Evolutionary conservation across 2,888 invertebrate species (phyloP).

Genomic region (Cylindroiulus punctatus): DNA sequence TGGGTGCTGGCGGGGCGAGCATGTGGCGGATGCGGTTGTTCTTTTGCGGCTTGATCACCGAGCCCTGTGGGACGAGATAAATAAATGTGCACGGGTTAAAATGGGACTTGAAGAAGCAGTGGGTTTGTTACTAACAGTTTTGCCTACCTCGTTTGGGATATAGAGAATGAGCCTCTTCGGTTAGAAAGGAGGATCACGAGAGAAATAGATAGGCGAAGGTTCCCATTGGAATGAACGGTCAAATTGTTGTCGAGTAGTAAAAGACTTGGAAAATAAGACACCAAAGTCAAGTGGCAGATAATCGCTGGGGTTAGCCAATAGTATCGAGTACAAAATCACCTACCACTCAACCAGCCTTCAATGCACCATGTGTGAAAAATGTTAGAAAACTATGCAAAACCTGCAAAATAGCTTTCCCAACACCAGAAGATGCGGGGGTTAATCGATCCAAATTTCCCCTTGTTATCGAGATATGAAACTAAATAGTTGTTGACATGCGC

Average conservation of each 20-base stretch:
- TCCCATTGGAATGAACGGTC: slow-evolving; percentile 14
- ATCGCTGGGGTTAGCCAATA: background rate
- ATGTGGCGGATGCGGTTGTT: background rate
- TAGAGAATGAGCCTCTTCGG: background rate
- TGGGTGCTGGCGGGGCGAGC: slow-evolving; percentile 51
- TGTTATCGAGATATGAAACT: no score
- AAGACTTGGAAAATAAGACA: slow-evolving; percentile 45
- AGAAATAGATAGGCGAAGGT: slow-evolving; percentile 20
- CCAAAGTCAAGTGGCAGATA: slow-evolving; percentile 6
- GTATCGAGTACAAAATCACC: slow-evolving; percentile 32
- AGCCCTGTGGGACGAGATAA: background rate
- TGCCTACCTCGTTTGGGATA: background rate
- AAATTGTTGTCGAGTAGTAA: slow-evolving; percentile 23
- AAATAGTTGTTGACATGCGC: no score
- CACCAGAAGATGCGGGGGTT: no score
- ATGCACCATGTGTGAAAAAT: no score
- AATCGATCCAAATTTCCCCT: no score
- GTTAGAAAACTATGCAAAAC: background rate
- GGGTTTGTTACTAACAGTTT: background rate
- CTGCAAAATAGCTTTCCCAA: background rate
- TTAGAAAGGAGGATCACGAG: slow-evolving; percentile 39
- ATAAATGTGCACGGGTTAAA: background rate
- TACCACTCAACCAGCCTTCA: background rate
- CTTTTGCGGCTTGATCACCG: background rate
- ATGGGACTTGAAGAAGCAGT: background rate